Conservation (phyloP, 2,113 vertebrate species). For the Gavia stellata region DNA sequence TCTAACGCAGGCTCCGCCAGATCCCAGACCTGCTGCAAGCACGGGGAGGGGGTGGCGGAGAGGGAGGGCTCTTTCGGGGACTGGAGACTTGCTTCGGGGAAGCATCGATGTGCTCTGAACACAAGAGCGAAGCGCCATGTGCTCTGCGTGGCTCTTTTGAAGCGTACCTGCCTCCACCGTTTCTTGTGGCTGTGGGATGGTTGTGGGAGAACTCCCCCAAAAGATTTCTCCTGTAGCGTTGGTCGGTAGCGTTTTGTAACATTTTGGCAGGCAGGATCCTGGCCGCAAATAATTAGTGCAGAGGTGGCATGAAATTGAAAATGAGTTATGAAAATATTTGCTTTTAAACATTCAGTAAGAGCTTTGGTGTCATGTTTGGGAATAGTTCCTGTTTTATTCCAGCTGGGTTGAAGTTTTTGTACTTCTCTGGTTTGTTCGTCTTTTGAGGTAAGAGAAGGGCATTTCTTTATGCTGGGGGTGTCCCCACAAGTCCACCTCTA, state of each 20-base stretch:
- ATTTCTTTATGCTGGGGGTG: not conserved
- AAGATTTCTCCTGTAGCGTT: not conserved
- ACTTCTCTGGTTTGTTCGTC: not conserved
- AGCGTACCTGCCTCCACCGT: rapidly evolving
- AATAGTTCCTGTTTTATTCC: not conserved
- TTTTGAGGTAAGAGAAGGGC: not conserved
- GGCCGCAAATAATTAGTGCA: conserved; percentile 5
- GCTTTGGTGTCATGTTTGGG: not conserved
- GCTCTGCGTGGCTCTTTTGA: not conserved
- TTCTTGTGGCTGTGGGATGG: not conserved
- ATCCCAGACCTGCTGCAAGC: not conserved
- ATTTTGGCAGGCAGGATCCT: not conserved
- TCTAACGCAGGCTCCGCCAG: rapidly evolving
- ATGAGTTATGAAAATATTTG: conserved; percentile 43
- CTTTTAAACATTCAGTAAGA: not conserved
- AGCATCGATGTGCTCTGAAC: rapidly evolving
- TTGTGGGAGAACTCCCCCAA: not conserved
- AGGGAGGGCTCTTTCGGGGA: not conserved
- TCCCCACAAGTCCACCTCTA: not conserved
- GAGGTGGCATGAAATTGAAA: conserved; percentile 41
- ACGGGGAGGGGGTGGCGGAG: not conserved
- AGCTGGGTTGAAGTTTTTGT: not conserved
- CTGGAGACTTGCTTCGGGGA: not conserved
- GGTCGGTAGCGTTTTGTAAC: not conserved
- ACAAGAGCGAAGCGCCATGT: too few species aligned